A percentile compares a stretch with the other conserved stretches of the same genome.
These are phyloP conservation scores for Argya squamiceps DNA, from an alignment of 2,797 vertebrate genomes.

Conservation along the genomic window DNA sequence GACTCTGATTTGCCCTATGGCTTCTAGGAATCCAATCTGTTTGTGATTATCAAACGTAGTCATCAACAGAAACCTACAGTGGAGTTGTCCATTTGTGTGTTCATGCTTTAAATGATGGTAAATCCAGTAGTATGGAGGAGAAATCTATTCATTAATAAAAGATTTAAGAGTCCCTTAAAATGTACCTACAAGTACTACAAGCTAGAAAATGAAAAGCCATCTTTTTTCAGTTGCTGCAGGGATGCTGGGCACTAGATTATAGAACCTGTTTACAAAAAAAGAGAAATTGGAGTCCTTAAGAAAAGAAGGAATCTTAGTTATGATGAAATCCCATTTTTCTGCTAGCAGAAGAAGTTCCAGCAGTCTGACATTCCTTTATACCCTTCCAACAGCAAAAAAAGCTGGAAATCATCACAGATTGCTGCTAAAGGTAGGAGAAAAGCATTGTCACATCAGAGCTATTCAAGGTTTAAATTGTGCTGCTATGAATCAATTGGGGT, in stretches of 20 bases:
- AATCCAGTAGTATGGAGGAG: background rate
- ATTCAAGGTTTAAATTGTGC: background rate
- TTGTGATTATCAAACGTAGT: background rate
- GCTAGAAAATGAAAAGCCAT: background rate
- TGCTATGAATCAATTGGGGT: background rate
- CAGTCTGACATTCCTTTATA: background rate
- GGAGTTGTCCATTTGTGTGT: background rate
- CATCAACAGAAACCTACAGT: background rate
- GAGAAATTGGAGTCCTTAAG: background rate
- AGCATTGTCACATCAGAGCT: background rate
- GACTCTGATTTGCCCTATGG: background rate
- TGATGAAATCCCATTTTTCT: background rate
- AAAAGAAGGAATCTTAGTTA: background rate
- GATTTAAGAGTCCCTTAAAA: background rate
- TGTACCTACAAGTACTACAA: background rate
- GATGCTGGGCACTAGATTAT: background rate
- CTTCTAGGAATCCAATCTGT: background rate
- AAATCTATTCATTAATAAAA: background rate
- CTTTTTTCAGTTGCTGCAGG: background rate
- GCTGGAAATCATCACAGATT: background rate
- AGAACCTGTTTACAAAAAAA: background rate
- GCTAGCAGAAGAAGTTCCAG: background rate
- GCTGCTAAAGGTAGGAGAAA: background rate
- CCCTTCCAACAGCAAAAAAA: background rate
- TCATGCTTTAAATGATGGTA: background rate